These are phyloP conservation scores for Trachymyrmex septentrionalis DNA, from an alignment of 1,140 invertebrate species.

Conservation along the genomic window DNA sequence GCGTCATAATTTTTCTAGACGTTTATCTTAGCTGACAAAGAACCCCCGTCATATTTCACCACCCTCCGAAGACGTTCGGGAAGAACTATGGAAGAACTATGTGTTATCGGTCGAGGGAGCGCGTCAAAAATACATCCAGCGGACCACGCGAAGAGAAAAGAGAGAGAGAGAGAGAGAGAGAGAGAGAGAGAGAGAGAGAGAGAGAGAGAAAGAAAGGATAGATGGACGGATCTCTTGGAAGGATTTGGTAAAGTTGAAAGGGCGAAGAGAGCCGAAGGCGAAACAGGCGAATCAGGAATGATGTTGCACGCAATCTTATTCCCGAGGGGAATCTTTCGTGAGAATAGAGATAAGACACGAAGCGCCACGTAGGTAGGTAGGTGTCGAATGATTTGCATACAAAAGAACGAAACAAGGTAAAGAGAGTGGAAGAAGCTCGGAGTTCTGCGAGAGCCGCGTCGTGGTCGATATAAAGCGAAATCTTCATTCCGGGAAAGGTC, in stretches of 20 bases:
- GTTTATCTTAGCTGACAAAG: conserved; percentile 46
- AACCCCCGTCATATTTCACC: conserved; percentile 56
- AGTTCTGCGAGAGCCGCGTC: conserved; percentile 2
- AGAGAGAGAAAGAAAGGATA: conserved; percentile 1
- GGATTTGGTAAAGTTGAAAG: conserved; percentile 33
- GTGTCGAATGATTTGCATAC: conserved; percentile 80
- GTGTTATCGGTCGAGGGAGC: conserved; percentile 67
- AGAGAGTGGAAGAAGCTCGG: conserved; percentile 49
- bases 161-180: not conserved
- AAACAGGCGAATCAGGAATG: conserved; percentile 58
- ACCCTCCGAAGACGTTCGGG: conserved; percentile 54
- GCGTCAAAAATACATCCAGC: conserved; percentile 73
- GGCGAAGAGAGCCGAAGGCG: conserved; percentile 34
- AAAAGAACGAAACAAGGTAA: conserved; percentile 69
- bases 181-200: not conserved
- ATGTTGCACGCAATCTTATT: conserved; percentile 77
- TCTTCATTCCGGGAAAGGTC: conserved; percentile 57
- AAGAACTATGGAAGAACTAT: conserved; percentile 42
- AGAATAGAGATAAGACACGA: conserved; percentile 80
- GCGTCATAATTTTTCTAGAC: conserved; percentile 58
- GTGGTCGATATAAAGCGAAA: conserved; percentile 46
- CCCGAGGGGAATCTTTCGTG: conserved; percentile 66
- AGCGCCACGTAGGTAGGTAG: conserved; percentile 72
- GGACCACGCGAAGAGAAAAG: conserved; percentile 18
- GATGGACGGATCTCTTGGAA: conserved; percentile 48